phyloP scores from a whole-genome alignment of 2,888 invertebrate genomes.

The Galeopsomyia nigrocyanea region DNA sequence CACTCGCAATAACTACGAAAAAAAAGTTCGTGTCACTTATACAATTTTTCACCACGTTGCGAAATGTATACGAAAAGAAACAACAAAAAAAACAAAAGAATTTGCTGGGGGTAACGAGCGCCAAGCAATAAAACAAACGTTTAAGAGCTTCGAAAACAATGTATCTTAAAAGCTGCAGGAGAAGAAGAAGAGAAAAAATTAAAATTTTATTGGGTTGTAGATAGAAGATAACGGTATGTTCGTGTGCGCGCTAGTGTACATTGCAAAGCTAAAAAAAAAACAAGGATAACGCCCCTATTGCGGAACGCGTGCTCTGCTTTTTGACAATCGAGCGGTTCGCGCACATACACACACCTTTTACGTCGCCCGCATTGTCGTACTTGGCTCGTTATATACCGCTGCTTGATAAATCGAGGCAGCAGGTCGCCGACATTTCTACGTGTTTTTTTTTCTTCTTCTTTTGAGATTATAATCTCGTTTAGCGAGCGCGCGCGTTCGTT shows the following conservation, averaged over 20 bases:
- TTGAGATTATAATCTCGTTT: too few species aligned
- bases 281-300: conserved; percentile 52
- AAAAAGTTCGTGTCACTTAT: not conserved
- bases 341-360: too few species aligned
- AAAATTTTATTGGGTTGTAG: conserved; percentile 28
- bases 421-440: too few species aligned
- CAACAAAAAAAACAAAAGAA: too few species aligned
- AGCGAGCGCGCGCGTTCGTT: too few species aligned
- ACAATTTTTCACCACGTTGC: too few species aligned
- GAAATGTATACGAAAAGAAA: too few species aligned
- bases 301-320: conserved; percentile 24
- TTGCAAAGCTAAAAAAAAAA: conserved; percentile 11
- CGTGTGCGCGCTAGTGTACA: not conserved
- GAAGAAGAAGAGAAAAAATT: not conserved
- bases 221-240: conserved; percentile 25
- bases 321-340: conserved; percentile 41
- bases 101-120: too few species aligned
- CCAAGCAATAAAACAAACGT: too few species aligned
- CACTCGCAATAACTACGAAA: not conserved
- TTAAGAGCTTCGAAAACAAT: conserved; percentile 14
- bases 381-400: not conserved
- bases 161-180: not conserved
- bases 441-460: too few species aligned
- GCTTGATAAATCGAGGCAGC: too few species aligned
- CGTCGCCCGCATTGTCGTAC: conserved; percentile 54